These are phyloP conservation scores for Lordiphosa stackelbergi DNA, from an alignment of 1,140 invertebrate genomes.

Conservation along the genomic window DNA sequence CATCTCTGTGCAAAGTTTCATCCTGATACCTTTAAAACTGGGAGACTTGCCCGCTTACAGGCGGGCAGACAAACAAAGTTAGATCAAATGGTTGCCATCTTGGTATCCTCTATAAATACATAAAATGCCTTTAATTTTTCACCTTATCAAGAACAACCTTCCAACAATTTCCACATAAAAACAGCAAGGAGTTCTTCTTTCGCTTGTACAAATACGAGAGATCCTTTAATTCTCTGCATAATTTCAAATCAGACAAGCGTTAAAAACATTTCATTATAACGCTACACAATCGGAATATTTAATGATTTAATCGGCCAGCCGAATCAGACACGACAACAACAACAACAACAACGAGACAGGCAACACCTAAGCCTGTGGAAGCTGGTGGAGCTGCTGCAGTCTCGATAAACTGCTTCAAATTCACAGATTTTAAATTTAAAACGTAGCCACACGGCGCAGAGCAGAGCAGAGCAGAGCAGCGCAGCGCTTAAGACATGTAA, in stretches of 20 bases:
- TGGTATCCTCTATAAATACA: slow-evolving; percentile 9
- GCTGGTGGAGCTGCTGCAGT: slow-evolving; percentile 8
- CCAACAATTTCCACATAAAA: slow-evolving; percentile 53
- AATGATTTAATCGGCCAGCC: slow-evolving; percentile 73
- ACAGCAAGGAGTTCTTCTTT: slow-evolving; percentile 3
- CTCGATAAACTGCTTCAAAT: slow-evolving; percentile 74
- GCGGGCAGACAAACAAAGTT: too few species aligned
- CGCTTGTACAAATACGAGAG: slow-evolving; percentile 45
- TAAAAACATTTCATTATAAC: slow-evolving; percentile 77
- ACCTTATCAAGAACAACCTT: slow-evolving; percentile 35
- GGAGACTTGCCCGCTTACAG: too few species aligned
- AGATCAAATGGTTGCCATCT: not conserved
- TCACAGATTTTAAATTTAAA: slow-evolving; percentile 76
- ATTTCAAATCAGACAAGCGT: slow-evolving; percentile 74
- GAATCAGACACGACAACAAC: slow-evolving; percentile 49
- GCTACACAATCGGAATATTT: slow-evolving; percentile 77
- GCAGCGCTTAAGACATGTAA: slow-evolving; percentile 29
- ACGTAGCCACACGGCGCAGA: slow-evolving; percentile 56
- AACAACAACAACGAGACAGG: slow-evolving; percentile 17
- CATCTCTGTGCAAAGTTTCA: too few species aligned
- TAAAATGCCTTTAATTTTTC: slow-evolving; percentile 25
- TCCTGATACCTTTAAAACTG: too few species aligned
- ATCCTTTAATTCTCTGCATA: slow-evolving; percentile 73
- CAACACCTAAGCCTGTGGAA: slow-evolving; percentile 53
- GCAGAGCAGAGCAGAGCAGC: slow-evolving; percentile 10